A percentile compares a stretch with the other conserved stretches of the same genome.
These are phyloP conservation scores for Heliconius sara DNA, from an alignment of 2,888 invertebrate genomes.

Conservation along the genomic window DNA sequence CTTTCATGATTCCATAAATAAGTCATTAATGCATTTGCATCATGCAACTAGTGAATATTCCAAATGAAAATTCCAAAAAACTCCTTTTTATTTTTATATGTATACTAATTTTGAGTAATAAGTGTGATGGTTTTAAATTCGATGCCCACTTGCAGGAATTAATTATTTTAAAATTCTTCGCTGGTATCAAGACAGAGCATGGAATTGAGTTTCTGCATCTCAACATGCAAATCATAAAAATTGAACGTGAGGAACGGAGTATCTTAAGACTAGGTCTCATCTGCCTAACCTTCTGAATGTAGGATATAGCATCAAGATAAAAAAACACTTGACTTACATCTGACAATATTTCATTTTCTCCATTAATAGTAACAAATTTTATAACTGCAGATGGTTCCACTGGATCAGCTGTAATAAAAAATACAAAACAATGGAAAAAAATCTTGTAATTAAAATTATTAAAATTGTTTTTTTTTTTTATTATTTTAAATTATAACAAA, in stretches of 20 bases:
- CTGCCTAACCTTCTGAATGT: too few species aligned
- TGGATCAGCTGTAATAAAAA: constrained; percentile 67
- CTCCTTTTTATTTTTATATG: too few species aligned
- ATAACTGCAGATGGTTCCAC: constrained; percentile 69
- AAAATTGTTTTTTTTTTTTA: too few species aligned
- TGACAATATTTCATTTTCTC: constrained; percentile 73
- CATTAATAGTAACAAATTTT: constrained; percentile 73
- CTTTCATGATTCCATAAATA: not conserved
- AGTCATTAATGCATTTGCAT: not conserved
- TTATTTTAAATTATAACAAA: too few species aligned
- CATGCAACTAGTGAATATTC: not conserved
- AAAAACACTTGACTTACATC: constrained; percentile 63
- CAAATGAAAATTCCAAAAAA: not conserved
- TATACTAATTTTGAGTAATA: too few species aligned
- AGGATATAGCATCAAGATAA: too few species aligned
- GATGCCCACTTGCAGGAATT: too few species aligned
- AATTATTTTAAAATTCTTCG: too few species aligned
- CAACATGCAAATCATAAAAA: not conserved
- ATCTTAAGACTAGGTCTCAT: too few species aligned
- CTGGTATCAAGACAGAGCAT: too few species aligned
- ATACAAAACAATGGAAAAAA: constrained; percentile 3
- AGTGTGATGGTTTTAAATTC: too few species aligned
- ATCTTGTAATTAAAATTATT: not conserved
- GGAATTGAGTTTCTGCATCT: too few species aligned
- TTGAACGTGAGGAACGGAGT: not conserved